A percentile compares a stretch with the other conserved stretches of the same genome.
These are phyloP conservation scores for Saccostrea echinata DNA, from an alignment of 1,140 invertebrate genomes.

Conservation along the genomic window DNA sequence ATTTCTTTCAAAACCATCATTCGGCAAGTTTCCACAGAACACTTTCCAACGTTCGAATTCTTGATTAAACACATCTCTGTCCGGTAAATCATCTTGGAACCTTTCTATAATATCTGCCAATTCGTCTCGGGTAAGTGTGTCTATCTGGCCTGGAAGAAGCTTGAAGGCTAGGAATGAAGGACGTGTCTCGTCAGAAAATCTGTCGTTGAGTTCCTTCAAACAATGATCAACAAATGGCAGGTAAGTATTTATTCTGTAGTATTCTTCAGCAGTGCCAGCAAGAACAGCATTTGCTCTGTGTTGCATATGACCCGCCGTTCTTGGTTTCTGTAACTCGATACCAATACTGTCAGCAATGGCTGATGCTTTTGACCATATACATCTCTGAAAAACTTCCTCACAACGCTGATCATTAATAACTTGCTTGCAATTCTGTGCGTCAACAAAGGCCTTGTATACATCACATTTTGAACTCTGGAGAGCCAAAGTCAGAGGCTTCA, in stretches of 20 bases:
- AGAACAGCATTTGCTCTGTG: neutral
- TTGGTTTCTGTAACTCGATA: neutral
- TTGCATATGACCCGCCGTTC: neutral
- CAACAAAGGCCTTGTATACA: neutral
- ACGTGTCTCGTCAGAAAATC: too few species aligned
- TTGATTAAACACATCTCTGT: too few species aligned
- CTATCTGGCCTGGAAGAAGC: neutral
- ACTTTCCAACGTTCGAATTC: neutral
- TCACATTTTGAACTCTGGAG: neutral
- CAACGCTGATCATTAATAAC: too few species aligned
- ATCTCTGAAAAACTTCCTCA: too few species aligned
- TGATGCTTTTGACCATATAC: too few species aligned
- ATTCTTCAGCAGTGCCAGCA: neutral
- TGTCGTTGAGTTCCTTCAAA: too few species aligned
- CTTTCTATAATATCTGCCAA: neutral
- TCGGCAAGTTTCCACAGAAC: too few species aligned
- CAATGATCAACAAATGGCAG: neutral
- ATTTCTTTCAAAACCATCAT: too few species aligned
- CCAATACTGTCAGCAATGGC: too few species aligned
- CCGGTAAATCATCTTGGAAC: neutral
- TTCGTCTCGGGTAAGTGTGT: neutral
- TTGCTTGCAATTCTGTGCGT: too few species aligned
- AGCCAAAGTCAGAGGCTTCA: neutral
- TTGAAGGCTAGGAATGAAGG: neutral
- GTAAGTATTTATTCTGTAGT: neutral